phyloP scores from a whole-genome alignment of 2,888 invertebrate species.

The Siphonodentalium dalli region DNA sequence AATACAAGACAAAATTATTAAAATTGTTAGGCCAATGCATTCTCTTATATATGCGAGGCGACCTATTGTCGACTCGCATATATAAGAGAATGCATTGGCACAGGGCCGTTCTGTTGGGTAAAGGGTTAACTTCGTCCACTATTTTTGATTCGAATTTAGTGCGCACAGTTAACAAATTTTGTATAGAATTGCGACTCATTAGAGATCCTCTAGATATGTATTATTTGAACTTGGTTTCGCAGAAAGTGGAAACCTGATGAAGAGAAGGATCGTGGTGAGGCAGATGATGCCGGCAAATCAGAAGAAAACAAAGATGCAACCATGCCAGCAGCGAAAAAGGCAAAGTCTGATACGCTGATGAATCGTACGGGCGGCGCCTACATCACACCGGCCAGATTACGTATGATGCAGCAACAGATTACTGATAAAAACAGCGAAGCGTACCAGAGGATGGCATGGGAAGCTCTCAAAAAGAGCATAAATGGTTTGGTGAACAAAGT shows the following conservation, averaged over 20 bases:
- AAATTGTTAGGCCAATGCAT: too few relatives aligned
- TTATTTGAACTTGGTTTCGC: too few relatives aligned
- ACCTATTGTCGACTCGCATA: too few relatives aligned
- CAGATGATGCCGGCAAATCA: constrained; percentile 16
- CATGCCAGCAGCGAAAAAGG: constrained; percentile 12
- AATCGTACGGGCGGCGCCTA: constrained; percentile 74
- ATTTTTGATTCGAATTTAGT: too few relatives aligned
- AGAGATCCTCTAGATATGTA: too few relatives aligned
- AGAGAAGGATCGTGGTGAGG: constrained; percentile 25
- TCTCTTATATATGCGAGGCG: too few relatives aligned
- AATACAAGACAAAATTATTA: too few relatives aligned
- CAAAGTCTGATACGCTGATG: constrained; percentile 32
- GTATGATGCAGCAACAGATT: constrained; percentile 94
- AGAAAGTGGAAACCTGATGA: constrained; percentile 11
- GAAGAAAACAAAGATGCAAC: constrained; percentile 9
- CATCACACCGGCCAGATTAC: constrained; percentile 94
- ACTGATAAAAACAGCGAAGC: constrained; percentile 83
- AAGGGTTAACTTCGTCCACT: too few relatives aligned
- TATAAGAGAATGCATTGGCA: too few relatives aligned
- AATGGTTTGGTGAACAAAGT: constrained; percentile 98
- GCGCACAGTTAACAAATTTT: too few relatives aligned
- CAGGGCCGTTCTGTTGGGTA: too few relatives aligned
- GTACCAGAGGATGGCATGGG: constrained; percentile 97
- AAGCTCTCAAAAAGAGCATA: constrained; percentile 96
- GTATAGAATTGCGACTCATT: too few relatives aligned